A percentile compares a stretch with the other conserved stretches of the same genome.
Conservation (phyloP, 2,888 invertebrate genomes). For the Oligia strigilis region DNA sequence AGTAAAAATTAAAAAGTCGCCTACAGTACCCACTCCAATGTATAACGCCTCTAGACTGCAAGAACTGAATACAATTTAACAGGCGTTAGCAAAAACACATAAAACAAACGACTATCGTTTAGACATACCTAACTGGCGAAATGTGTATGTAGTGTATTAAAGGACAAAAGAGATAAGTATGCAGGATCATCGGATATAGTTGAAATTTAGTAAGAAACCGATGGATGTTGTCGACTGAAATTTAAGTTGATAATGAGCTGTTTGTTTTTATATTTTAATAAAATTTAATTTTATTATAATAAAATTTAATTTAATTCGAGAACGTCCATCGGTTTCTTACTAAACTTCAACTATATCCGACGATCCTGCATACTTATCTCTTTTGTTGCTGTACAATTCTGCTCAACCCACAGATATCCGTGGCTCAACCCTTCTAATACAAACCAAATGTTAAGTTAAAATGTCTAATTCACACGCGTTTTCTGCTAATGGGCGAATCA, state of each 20-base stretch:
- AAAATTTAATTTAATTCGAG: too few species aligned
- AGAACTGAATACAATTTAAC: not conserved
- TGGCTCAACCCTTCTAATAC: not conserved
- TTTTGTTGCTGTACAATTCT: not conserved
- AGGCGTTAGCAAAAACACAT: constrained; percentile 1
- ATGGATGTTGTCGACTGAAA: too few species aligned
- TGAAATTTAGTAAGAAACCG: too few species aligned
- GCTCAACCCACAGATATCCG: not conserved
- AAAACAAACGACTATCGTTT: not conserved
- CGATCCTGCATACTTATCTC: too few species aligned
- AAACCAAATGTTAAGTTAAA: not conserved
- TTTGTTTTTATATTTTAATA: too few species aligned
- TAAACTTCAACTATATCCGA: too few species aligned
- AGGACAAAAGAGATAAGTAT: too few species aligned
- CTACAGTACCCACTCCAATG: not conserved
- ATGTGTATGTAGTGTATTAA: not conserved
- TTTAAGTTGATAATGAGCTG: too few species aligned
- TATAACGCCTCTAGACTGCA: not conserved
- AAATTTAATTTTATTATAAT: too few species aligned
- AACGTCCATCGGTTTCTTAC: too few species aligned
- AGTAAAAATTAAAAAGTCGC: not conserved
- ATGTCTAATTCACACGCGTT: not conserved
- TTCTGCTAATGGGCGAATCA: too few species aligned
- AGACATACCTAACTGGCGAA: not conserved
- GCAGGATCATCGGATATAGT: too few species aligned